Base-by-base conservation (phyloP, 2,888 invertebrate genomes). In the Nemotelus pantherinus region DNA sequence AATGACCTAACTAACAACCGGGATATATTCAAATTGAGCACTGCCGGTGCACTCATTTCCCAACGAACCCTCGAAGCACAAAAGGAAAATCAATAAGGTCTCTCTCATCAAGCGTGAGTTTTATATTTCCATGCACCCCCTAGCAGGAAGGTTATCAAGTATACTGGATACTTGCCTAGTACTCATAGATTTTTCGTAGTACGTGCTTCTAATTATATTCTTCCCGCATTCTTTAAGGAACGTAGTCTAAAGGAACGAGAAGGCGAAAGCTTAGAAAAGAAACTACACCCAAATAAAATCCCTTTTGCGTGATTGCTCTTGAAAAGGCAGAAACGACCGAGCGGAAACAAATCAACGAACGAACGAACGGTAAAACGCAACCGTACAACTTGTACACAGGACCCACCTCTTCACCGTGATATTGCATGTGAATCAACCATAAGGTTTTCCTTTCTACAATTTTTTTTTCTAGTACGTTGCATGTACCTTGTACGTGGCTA, bases 341-440 rank as follows among this genome's bases (percentile, higher is more conserved):
- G 39, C 10, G 50, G 5, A 63, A 63, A 53, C 9, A 55, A 50
- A 25, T 3, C 25, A 39, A 68, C 39, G 50, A 50, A 53, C 10
- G 43, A 53, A 70, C 10, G 44, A 6, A 48, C 6, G 67, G 47
- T 3, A 6, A 53, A 53, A 53, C 57, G 57, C 25, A 63, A 63
- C 39, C 63, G 43, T 43, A 63, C 41, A 25, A 63, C 43, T 63
- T 25, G 25, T 25, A 25, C 25, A 25, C 25, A 25, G 63, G 43
- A 63, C 63, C 43, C 41, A 41, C 63, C 10, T 43, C 63, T 9
- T 45, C 74, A 10, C 60, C 41, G 2, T n/a, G 5, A 47, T 60
- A 72, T 79, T 77, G 79, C 79, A 79, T 79, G 79, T 55, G 79
- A 79, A 79, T 55, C 65, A n/a, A 67, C 75, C 79, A 77, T 79